phyloP scores from a whole-genome alignment of 37 sponge, comb jelly and placozoan genomes.

The Chondrosia reniformis region DNA sequence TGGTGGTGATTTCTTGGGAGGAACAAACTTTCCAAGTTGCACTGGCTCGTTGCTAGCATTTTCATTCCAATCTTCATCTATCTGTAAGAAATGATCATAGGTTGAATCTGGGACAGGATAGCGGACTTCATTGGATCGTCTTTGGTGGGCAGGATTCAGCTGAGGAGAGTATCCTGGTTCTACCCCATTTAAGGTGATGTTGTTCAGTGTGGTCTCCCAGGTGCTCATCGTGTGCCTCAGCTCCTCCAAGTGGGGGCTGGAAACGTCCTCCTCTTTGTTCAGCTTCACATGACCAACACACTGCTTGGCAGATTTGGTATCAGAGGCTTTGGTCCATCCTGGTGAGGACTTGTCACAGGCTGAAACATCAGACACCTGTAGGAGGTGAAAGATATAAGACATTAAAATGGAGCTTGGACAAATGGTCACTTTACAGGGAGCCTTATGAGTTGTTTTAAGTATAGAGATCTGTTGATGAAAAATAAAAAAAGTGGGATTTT shows the following conservation, averaged over 20 bases:
- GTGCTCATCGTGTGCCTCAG: background rate
- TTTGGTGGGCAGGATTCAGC: background rate
- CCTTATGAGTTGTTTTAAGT: too few species aligned
- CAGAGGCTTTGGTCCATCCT: too few species aligned
- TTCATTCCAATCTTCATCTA: background rate
- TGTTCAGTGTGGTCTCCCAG: background rate
- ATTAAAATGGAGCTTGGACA: too few species aligned
- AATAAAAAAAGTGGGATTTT: too few species aligned
- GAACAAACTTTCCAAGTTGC: background rate
- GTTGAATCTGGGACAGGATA: conserved; percentile 16
- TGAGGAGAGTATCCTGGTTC: conserved; percentile 4
- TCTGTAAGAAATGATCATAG: background rate
- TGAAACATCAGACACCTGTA: too few species aligned
- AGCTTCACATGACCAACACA: too few species aligned
- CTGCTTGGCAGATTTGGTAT: too few species aligned
- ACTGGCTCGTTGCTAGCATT: too few species aligned
- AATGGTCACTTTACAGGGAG: too few species aligned
- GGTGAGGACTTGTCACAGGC: too few species aligned
- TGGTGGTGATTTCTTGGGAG: background rate
- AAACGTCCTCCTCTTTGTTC: conserved; percentile 7
- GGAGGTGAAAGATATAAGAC: too few species aligned
- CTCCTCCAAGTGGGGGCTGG: background rate
- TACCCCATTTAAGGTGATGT: background rate
- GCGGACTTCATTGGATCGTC: background rate
- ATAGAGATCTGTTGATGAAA: too few species aligned